phyloP scores from a whole-genome alignment of 2,113 vertebrate species.

The Anoura caudifer region DNA sequence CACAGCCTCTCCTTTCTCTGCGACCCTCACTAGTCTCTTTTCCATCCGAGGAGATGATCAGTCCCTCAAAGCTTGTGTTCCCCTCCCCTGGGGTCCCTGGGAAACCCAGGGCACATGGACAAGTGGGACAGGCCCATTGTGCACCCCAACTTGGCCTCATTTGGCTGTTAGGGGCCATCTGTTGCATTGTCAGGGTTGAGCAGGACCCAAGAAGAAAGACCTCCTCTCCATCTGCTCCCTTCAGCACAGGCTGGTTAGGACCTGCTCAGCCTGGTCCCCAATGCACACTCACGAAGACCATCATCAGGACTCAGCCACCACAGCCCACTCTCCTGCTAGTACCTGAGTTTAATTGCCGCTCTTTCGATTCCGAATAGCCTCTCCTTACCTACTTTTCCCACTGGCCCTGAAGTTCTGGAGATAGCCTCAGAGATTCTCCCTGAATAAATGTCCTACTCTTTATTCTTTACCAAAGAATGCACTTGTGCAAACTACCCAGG shows the following conservation, averaged over 20 bases:
- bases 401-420: background rate
- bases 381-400: background rate
- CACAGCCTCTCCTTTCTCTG: background rate
- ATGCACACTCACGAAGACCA: background rate
- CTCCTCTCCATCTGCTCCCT: constrained; percentile 70
- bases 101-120: background rate
- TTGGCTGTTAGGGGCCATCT: constrained; percentile 46
- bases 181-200: constrained; percentile 18
- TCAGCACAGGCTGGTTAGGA: background rate
- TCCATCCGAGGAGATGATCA: background rate
- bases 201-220: constrained; percentile 10
- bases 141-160: background rate
- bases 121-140: background rate
- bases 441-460: background rate
- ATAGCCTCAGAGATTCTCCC: background rate
- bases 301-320: background rate
- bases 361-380: background rate
- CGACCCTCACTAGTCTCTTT: background rate
- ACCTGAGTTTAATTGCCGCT: background rate
- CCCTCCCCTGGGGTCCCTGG: rapidly evolving
- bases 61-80: background rate
- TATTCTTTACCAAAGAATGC: background rate
- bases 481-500: background rate
- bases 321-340: background rate
- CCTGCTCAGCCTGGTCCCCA: background rate